Percentiles rank a stretch among this genome's conserved stretches.
Conservation (phyloP, 2,113 vertebrate species). For the Acrocephalus kingi region DNA sequence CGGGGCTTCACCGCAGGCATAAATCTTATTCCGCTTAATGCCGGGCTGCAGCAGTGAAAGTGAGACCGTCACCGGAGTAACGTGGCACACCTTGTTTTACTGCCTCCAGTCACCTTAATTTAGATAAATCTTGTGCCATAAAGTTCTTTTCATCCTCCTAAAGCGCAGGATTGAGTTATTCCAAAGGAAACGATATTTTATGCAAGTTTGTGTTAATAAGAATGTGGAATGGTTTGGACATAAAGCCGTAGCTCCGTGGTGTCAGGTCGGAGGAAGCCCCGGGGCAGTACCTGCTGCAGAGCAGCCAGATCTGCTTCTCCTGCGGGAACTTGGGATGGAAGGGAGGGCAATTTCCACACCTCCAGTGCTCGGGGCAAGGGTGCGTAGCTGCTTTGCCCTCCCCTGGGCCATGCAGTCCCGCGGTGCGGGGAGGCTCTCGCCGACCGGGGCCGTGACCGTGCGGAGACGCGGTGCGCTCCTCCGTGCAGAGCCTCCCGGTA, state of each 20-base stretch:
- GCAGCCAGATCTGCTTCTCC: not conserved
- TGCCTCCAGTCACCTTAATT: not conserved
- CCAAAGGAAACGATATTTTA: not conserved
- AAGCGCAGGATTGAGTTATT: not conserved
- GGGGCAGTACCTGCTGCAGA: not conserved
- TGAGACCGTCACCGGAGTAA: not conserved
- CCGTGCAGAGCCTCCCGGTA: not conserved
- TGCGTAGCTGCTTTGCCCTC: not conserved
- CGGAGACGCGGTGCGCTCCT: not conserved
- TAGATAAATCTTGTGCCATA: not conserved
- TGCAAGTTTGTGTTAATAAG: not conserved
- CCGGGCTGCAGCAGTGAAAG: not conserved
- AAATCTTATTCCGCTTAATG: slow-evolving; percentile 5
- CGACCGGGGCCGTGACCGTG: not conserved
- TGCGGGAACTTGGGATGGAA: not conserved
- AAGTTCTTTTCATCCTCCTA: not conserved
- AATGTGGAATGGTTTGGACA: not conserved
- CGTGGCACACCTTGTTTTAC: not conserved
- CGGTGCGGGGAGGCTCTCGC: not conserved
- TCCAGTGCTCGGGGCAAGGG: not conserved
- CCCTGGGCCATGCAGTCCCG: not conserved
- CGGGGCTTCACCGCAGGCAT: not conserved
- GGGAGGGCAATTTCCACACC: accelerated
- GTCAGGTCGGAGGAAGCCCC: not conserved
- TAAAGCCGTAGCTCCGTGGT: not conserved